phyloP scores from a whole-genome alignment of 2,113 vertebrate genomes.

The Tupaia tana region DNA sequence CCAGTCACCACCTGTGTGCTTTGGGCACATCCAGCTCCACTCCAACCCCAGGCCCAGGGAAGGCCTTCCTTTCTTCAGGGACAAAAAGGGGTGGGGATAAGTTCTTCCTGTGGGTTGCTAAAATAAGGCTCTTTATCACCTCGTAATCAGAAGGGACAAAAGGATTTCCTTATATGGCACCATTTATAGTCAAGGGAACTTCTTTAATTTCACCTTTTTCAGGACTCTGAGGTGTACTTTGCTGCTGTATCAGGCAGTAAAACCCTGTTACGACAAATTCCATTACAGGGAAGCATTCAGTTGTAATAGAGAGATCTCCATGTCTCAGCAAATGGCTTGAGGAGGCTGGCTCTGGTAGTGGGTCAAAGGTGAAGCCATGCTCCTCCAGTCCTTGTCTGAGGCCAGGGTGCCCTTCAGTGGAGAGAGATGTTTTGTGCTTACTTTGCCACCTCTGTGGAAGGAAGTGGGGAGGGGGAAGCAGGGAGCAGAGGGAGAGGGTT shows the following conservation, averaged over 20 bases:
- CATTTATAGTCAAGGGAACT: neutral
- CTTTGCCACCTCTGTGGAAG: neutral
- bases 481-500: neutral
- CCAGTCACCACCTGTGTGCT: rapidly evolving
- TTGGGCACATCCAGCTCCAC: neutral
- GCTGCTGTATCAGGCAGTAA: neutral
- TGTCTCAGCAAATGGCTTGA: neutral
- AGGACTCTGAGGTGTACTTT: conserved; percentile 20
- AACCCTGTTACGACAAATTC: conserved; percentile 6
- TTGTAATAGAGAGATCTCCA: conserved; percentile 18
- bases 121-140: conserved; percentile 7
- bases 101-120: neutral
- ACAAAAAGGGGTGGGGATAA: neutral
- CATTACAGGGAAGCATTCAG: neutral
- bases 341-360: neutral
- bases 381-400: too few species aligned
- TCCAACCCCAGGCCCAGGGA: neutral
- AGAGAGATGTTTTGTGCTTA: neutral
- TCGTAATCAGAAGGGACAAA: neutral
- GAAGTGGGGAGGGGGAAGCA: rapidly evolving
- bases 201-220: conserved; percentile 19
- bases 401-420: neutral
- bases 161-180: neutral
- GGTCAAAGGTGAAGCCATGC: neutral
- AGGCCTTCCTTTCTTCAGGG: neutral